Base-by-base conservation (phyloP, 2,888 invertebrate genomes). In the Cheilosia grossa region DNA sequence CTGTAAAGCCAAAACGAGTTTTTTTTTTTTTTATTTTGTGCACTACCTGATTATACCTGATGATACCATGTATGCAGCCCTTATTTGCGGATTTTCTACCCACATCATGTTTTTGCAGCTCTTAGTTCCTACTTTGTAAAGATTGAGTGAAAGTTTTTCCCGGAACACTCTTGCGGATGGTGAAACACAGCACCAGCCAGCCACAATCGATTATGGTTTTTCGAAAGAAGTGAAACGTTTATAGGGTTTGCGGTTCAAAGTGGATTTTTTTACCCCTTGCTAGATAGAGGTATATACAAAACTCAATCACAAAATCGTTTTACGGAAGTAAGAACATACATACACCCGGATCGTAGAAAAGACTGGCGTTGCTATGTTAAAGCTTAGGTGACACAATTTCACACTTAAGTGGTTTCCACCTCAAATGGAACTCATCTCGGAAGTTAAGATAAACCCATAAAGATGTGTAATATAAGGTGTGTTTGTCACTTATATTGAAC, bases 191-290 rank as follows among this genome's bases (percentile, higher is more conserved):
- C 58, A 21, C 15, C 77, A 77, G 49, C 37, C 67, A 69, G 59
- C 54, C 61, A 69, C 69, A 69, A 77, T 77, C 69, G 69, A 69
- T 77, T 77, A 67, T 59, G 58, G 49, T 51, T 66, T 74, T 74
- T 58, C 33, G 24, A 37, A 54, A 69, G 54, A 69, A 53, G 54
- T 77, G 56, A 47, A 77, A 69, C 53, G 69, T 44, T 77, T 77
- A 61, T 54, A 30, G 59, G 69, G 24, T 56, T 77, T 77, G 67
- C 47, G 69, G 77, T 54, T 69, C 54, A 69, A n/a, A 37, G 59
- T 44, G 15, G 10, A 17, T 19, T 59, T 59, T 64, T 64, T 47
- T 53, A 19, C 37, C 1, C 10, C 17, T 3, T 15, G 1, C 56
- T 64, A 56, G 47, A 74, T 47, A 56, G 24, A 33, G 47, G 56